Conservation (phyloP, 2,888 invertebrate genomes). For the Mycalesis mineus region DNA sequence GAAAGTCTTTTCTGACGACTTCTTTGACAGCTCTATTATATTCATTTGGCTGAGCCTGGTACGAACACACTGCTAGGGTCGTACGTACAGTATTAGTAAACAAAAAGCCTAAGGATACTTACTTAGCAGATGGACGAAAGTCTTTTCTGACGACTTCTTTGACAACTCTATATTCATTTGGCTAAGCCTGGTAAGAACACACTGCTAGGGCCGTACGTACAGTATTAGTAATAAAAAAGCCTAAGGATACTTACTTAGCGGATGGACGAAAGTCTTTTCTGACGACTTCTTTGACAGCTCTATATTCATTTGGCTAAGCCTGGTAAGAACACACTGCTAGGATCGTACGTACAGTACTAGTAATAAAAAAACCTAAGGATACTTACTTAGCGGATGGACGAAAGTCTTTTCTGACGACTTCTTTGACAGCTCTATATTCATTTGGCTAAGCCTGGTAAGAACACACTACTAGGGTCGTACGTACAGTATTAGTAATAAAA, state of each 20-base stretch:
- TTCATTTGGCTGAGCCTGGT: constrained; percentile 50
- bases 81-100: neutral
- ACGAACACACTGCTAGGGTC: constrained; percentile 22
- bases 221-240: no score
- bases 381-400: constrained; percentile 57
- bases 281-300: constrained; percentile 64
- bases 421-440: no score
- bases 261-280: constrained; percentile 53
- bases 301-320: constrained; percentile 57
- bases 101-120: constrained; percentile 70
- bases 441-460: no score
- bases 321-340: constrained; percentile 23
- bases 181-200: no score
- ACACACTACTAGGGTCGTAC: no score
- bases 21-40: no score
- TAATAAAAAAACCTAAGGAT: no score
- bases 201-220: no score
- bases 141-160: no score
- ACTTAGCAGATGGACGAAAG: constrained; percentile 53
- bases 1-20: neutral
- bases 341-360: neutral
- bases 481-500: no score
- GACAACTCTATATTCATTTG: no score
- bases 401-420: no score
- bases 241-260: constrained; percentile 65